phyloP scores from a whole-genome alignment of 23 tunicate species.

The Styela clava region DNA sequence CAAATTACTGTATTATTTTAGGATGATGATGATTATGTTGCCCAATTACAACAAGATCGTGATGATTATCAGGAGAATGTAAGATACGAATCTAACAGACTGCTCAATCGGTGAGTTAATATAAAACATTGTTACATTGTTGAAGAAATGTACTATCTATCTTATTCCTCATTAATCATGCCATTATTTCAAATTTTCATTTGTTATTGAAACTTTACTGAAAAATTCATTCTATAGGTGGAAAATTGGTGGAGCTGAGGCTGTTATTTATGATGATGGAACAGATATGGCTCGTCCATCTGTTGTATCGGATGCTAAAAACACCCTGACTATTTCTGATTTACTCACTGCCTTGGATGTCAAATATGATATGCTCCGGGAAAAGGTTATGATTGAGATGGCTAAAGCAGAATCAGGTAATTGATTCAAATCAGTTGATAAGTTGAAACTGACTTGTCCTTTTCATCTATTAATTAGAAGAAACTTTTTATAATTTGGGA shows the following conservation, averaged over 20 bases:
- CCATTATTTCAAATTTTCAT: neutral
- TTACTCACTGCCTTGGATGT: slow-evolving; percentile 54
- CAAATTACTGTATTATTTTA: too few relatives aligned
- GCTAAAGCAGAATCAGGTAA: slow-evolving; percentile 33
- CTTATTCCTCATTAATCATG: neutral
- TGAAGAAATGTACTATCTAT: neutral
- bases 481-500: neutral
- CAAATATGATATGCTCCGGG: slow-evolving; percentile 63
- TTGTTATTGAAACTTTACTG: neutral
- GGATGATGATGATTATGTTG: slow-evolving; percentile 54
- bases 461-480: neutral
- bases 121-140: neutral
- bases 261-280: slow-evolving; percentile 82
- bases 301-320: neutral
- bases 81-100: slow-evolving; percentile 49
- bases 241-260: slow-evolving; percentile 72
- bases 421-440: neutral
- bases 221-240: too few relatives aligned
- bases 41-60: slow-evolving; percentile 35
- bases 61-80: slow-evolving; percentile 55
- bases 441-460: neutral
- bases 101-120: slow-evolving; percentile 48
- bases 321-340: slow-evolving; percentile 44
- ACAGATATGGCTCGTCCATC: slow-evolving; percentile 40
- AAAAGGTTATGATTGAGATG: slow-evolving; percentile 59